Conservation (phyloP, 35 echinoderm and acorn worm species). For the Lytechinus pictus region DNA sequence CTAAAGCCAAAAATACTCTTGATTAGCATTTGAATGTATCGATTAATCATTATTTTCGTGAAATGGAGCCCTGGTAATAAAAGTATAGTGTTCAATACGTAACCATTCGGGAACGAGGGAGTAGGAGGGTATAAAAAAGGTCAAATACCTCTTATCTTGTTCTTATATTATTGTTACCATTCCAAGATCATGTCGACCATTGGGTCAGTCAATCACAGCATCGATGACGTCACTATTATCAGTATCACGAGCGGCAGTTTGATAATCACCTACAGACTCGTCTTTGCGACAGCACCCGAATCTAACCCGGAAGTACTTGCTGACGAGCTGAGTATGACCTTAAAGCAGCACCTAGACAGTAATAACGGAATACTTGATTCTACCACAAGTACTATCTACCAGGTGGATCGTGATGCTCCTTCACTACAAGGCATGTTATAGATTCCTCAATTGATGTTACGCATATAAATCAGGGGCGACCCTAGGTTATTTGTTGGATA, state of each 20-base stretch:
- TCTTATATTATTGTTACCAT: not conserved
- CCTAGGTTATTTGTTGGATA: no score
- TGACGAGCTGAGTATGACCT: not conserved
- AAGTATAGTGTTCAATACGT: no score
- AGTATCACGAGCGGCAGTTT: not conserved
- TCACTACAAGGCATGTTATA: not conserved
- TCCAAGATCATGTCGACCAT: not conserved
- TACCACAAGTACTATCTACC: not conserved
- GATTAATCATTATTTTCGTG: no score
- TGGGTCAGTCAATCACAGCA: not conserved
- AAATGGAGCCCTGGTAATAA: no score
- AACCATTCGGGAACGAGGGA: no score
- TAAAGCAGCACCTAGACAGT: not conserved
- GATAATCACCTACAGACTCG: not conserved
- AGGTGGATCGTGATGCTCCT: not conserved
- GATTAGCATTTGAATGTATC: no score
- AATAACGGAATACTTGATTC: not conserved
- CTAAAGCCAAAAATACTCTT: no score
- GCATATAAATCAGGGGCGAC: no score
- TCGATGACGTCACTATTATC: not conserved
- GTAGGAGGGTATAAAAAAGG: no score
- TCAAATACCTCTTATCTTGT: not conserved
- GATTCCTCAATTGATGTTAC: no score
- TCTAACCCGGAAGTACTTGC: not conserved
- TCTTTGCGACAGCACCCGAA: not conserved